Percentiles rank a stretch among this genome's conserved stretches.
These are phyloP conservation scores for Tokudaia tokunoshimensis DNA, from an alignment of 2,797 vertebrate genomes.

Conservation along the genomic window DNA sequence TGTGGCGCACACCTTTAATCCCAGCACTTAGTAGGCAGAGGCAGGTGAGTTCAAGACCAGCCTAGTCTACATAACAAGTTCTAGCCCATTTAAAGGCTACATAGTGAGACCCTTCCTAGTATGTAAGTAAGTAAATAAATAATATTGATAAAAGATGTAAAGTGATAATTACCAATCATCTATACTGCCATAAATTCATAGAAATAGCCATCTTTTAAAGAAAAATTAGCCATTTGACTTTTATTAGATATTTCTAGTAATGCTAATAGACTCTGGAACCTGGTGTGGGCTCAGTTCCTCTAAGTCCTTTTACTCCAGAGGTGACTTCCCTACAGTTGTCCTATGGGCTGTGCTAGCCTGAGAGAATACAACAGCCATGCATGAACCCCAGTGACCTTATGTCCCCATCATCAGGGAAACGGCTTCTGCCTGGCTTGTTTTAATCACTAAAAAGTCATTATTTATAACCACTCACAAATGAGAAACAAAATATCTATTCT, in stretches of 20 bases:
- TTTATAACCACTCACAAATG: conserved; percentile 60
- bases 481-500: conserved; percentile 53
- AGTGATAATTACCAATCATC: not conserved
- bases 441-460: conserved; percentile 61
- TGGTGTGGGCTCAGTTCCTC: not conserved
- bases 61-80: not conserved
- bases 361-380: not conserved
- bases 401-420: conserved; percentile 46
- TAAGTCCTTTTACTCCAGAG: not conserved
- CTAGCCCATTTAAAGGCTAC: not conserved
- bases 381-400: not conserved
- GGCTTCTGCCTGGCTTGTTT: conserved; percentile 51
- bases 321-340: not conserved
- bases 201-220: not conserved
- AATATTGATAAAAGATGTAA: not conserved
- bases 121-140: not conserved
- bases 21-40: not conserved
- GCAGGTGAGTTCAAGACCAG: not conserved
- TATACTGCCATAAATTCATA: not conserved
- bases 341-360: not conserved
- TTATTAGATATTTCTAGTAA: not conserved
- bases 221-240: not conserved
- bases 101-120: not conserved
- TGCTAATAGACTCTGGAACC: conserved; percentile 28
- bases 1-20: not conserved